These are phyloP conservation scores for Benitochromis conjunctus DNA, from an alignment of 2,113 vertebrate genomes.

Conservation along the genomic window DNA sequence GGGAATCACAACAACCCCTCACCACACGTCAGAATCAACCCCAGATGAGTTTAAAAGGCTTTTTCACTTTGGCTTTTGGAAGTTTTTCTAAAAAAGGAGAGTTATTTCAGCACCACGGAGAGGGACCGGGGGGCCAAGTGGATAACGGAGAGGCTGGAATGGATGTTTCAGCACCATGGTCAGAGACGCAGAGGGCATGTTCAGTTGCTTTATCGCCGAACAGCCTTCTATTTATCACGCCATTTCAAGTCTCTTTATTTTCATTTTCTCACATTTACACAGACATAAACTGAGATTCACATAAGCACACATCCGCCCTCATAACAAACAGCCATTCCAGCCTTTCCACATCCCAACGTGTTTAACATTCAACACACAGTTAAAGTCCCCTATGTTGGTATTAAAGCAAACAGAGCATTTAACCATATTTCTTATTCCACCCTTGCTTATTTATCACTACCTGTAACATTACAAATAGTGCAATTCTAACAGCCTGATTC, in stretches of 20 bases:
- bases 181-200: background rate
- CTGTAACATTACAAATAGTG: background rate
- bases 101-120: constrained; percentile 1
- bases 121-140: background rate
- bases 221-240: background rate
- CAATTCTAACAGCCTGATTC: background rate
- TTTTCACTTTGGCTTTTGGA: background rate
- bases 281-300: background rate
- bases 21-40: background rate
- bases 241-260: background rate
- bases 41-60: background rate
- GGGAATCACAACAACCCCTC: background rate
- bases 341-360: background rate
- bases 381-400: background rate
- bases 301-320: background rate
- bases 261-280: background rate
- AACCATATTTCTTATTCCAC: background rate
- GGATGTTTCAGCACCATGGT: constrained; percentile 30
- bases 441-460: background rate
- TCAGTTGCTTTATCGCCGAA: background rate
- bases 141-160: background rate
- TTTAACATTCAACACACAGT: background rate
- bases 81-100: background rate
- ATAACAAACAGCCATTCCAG: background rate
- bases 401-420: background rate